Base-by-base conservation (phyloP, 2,888 invertebrate species). In the Drosophila kambysellisi region DNA sequence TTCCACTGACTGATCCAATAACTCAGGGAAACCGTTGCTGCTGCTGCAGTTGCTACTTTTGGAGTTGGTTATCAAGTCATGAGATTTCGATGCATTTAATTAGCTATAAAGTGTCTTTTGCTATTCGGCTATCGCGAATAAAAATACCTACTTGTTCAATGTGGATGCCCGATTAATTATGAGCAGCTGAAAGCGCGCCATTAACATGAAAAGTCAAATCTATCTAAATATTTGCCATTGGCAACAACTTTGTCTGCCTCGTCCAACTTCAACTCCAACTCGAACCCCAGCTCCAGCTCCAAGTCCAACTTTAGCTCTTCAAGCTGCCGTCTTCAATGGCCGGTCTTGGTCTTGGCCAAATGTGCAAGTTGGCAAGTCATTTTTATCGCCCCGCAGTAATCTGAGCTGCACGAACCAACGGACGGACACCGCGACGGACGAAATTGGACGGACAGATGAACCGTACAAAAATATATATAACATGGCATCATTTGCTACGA, bases 111-210 rank as follows among this genome's bases (percentile, higher is more conserved):
- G 81, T 83, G 83, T 83, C 76, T 79, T 76, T 71, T 73, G 88
- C 74, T 81, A 84, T 82, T 71, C 70, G 72, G 65, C 60, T 73
- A 81, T 83, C 77, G 60, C 46, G 68, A 85, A 85, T 82, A 87
- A 83, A 87, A 87, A 87, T 89, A 82, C 85, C 77, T 81, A 83
- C 85, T 87, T 88, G 81, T 87, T 79, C 72, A 76, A 68, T 76
- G 82, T 76, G 88, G 88, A 87, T 82, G 89, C 80, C 83, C 87
- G 87, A 87, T 87, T 87, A 87, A 87, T 87, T 87, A 89, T 87
- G 85, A 87, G 87, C 87, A 87, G 87, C 87, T 87, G 87, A 89
- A 89, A 87, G 87, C 86, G 85, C 89, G 89, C 89, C 87, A 87
- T 87, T 87, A 87, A 87, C 87, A 87, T 87, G 88, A 89, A 87